Conservation (phyloP, 1,140 invertebrate species). For the Hyles vespertilio region DNA sequence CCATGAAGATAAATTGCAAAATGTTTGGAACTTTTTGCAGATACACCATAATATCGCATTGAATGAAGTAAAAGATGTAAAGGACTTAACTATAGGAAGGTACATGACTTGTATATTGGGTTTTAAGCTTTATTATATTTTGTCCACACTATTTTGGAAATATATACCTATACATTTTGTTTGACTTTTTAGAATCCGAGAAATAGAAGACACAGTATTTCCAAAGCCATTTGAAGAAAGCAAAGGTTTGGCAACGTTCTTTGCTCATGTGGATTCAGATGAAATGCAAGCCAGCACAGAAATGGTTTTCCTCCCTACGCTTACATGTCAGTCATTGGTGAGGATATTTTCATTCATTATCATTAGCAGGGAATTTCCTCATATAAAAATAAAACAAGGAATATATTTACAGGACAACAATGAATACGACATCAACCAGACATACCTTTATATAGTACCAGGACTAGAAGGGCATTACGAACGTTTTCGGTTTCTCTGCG, state of each 20-base stretch:
- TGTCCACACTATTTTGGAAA: background rate
- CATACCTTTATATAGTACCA: conserved; percentile 36
- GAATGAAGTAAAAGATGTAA: background rate
- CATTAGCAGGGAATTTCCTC: too few relatives aligned
- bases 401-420: conserved; percentile 29
- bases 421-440: conserved; percentile 32
- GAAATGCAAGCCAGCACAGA: conserved; percentile 26
- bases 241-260: too few relatives aligned
- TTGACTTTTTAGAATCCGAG: background rate
- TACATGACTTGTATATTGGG: background rate
- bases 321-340: conserved; percentile 17
- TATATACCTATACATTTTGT: background rate
- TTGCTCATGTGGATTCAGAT: too few relatives aligned
- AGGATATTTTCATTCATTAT: too few relatives aligned
- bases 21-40: background rate
- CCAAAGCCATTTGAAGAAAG: too few relatives aligned
- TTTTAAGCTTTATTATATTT: background rate
- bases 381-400: background rate
- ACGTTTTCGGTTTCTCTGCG: conserved; percentile 23
- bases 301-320: conserved; percentile 27
- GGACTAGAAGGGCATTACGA: conserved; percentile 36
- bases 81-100: background rate
- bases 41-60: background rate
- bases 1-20: background rate
- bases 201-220: background rate